A percentile compares a stretch with the other conserved stretches of the same genome.
These are phyloP conservation scores for Neomorphus geoffroyi DNA, from an alignment of 2,797 vertebrate species.

Conservation along the genomic window DNA sequence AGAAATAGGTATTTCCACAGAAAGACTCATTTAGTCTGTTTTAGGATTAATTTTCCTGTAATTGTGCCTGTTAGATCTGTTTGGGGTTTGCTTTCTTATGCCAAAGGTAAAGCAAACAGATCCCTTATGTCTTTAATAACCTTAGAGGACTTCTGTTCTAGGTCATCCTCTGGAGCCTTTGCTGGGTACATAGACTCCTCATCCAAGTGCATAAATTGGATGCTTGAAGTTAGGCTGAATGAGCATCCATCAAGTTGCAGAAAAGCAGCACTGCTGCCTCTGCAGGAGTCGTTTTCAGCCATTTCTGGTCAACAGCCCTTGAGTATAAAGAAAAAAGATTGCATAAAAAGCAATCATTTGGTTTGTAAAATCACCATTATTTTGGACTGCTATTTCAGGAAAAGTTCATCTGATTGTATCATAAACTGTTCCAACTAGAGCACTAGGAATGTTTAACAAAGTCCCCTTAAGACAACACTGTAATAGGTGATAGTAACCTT, in stretches of 20 bases:
- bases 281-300: not conserved
- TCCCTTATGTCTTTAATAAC: not conserved
- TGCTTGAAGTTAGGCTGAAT: not conserved
- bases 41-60: not conserved
- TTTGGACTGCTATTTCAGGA: not conserved
- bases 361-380: not conserved
- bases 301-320: not conserved
- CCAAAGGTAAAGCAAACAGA: not conserved
- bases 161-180: not conserved
- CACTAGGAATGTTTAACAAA: not conserved
- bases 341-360: not conserved
- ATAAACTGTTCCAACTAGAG: not conserved
- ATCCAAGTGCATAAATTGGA: not conserved
- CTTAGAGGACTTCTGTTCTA: not conserved
- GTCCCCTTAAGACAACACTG: not conserved
- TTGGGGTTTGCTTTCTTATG: not conserved
- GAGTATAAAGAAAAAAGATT: not conserved
- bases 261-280: not conserved
- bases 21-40: not conserved
- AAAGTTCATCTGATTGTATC: not conserved
- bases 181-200: not conserved
- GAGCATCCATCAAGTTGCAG: not conserved
- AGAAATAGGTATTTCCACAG: not conserved
- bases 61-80: not conserved
- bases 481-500: not conserved